Percentiles rank a stretch among this genome's conserved stretches.
These are phyloP conservation scores for Hecatera dysodea DNA, from an alignment of 2,888 invertebrate species.

Conservation along the genomic window DNA sequence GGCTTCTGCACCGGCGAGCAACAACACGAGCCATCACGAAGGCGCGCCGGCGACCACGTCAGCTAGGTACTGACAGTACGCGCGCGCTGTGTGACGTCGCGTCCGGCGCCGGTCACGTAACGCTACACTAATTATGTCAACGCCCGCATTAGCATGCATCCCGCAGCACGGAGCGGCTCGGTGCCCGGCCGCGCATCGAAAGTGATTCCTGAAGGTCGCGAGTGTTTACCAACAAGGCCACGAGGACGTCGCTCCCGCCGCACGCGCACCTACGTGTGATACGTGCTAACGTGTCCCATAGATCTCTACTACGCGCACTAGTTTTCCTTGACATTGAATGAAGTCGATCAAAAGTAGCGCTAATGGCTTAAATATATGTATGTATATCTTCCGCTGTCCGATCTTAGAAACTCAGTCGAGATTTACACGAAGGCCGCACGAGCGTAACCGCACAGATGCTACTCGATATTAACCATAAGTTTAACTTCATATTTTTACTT, in stretches of 20 bases:
- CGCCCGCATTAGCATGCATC: conserved; percentile 65
- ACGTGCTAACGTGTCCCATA: not conserved
- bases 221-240: conserved; percentile 63
- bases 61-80: not conserved
- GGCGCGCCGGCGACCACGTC: not conserved
- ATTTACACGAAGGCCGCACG: conserved; percentile 32
- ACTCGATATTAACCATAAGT: not conserved
- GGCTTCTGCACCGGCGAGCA: not conserved
- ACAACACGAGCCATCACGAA: not conserved
- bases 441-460: conserved; percentile 25
- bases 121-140: conserved; percentile 63
- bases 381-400: conserved; percentile 8
- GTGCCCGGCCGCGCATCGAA: conserved; percentile 69
- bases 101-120: conserved; percentile 34
- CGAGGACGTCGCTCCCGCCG: conserved; percentile 4
- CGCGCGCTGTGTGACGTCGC: conserved; percentile 9
- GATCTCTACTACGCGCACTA: not conserved
- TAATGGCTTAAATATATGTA: conserved; percentile 2
- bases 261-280: not conserved
- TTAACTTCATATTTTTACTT: no score
- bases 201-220: conserved; percentile 70
- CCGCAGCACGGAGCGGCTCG: conserved; percentile 40
- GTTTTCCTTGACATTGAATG: conserved; percentile 42
- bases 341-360: conserved; percentile 11
- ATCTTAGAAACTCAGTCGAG: conserved; percentile 41